Evolutionary conservation across 2,797 vertebrate genomes (phyloP).

Genomic region (Artibeus jamaicensis): DNA sequence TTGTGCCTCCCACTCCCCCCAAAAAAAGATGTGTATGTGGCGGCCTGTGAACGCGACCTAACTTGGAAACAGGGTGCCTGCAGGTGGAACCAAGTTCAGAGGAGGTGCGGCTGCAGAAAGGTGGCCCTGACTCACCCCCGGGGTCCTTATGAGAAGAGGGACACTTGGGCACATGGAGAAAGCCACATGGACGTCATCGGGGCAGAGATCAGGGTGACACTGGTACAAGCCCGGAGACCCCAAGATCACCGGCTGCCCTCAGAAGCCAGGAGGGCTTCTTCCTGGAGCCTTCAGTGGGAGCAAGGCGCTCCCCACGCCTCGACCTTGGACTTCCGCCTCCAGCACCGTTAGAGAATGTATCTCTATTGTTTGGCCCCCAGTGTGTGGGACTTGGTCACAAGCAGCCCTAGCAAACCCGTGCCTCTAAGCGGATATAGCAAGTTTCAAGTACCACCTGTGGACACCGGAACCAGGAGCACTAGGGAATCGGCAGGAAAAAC

Average conservation of each 20-base stretch:
- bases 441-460: neutral
- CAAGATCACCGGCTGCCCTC: fast-evolving
- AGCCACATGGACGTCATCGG: no score
- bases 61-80: neutral
- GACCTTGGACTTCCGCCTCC: neutral
- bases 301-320: neutral
- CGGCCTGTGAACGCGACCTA: neutral
- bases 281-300: neutral
- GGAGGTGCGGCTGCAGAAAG: neutral
- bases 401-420: neutral
- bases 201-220: neutral
- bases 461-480: neutral
- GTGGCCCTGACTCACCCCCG: neutral
- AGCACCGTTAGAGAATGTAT: neutral
- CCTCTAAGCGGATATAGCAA: neutral
- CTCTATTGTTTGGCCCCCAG: neutral
- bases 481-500: neutral
- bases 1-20: neutral
- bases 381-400: neutral
- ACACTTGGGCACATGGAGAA: neutral
- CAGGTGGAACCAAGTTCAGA: neutral
- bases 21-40: neutral
- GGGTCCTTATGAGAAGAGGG: neutral
- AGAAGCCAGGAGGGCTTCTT: neutral
- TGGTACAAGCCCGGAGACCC: neutral